Percentiles rank a stretch among this genome's conserved stretches.
phyloP scores from a whole-genome alignment of 2,113 vertebrate genomes.

The Lanius collurio region DNA sequence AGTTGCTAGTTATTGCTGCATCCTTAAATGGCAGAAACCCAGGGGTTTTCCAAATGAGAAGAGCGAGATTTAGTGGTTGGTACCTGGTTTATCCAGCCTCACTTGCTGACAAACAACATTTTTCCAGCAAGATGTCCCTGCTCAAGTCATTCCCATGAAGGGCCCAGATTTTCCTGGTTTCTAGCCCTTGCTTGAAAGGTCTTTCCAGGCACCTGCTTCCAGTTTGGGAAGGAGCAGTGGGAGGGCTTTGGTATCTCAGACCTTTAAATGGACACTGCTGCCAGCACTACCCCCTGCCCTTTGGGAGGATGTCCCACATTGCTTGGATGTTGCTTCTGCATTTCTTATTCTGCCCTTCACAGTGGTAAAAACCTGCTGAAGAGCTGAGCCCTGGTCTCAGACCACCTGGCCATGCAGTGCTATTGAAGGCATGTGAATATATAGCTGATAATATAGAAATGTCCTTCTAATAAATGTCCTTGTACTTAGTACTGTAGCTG shows the following conservation, averaged over 20 bases:
- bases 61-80: not conserved
- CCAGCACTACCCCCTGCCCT: not conserved
- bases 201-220: not conserved
- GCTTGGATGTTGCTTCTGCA: not conserved
- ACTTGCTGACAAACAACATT: not conserved
- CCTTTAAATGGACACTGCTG: not conserved
- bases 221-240: not conserved
- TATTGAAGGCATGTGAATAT: not conserved
- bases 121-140: not conserved
- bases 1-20: not conserved
- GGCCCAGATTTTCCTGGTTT: not conserved
- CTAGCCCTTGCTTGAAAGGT: not conserved
- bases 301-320: not conserved
- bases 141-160: not conserved
- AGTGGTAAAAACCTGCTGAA: not conserved
- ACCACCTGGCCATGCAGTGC: not conserved
- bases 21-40: not conserved
- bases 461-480: not conserved
- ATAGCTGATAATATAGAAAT: not conserved
- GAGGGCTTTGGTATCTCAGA: not conserved
- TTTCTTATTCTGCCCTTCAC: not conserved
- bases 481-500: not conserved
- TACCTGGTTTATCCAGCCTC: not conserved
- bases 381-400: not conserved
- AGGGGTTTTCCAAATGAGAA: not conserved